Conservation (phyloP, 2,888 invertebrate species). For the Formica aserva region DNA sequence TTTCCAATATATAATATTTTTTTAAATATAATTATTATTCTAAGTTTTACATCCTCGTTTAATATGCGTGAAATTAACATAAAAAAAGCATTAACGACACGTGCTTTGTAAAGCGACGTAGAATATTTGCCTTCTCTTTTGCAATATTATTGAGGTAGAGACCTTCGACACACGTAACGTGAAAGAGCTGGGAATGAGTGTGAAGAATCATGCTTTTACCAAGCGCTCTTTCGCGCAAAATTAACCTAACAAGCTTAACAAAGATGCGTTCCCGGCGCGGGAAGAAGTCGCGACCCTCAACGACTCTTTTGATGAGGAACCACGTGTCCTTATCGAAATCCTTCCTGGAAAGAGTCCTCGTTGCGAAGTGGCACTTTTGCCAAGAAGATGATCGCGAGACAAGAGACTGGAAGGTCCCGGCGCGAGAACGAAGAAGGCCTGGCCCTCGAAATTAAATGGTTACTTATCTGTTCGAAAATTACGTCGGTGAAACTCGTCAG, state of each 20-base stretch:
- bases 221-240: slow-evolving; percentile 55
- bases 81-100: slow-evolving; percentile 6
- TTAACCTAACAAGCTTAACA: slow-evolving; percentile 63
- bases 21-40: slow-evolving; percentile 7
- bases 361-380: slow-evolving; percentile 67
- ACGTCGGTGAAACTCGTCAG: neutral
- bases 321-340: slow-evolving; percentile 77
- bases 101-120: neutral
- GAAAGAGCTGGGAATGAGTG: slow-evolving; percentile 33
- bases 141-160: slow-evolving; percentile 31
- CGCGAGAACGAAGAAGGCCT: slow-evolving; percentile 42
- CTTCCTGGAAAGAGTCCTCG: slow-evolving; percentile 78
- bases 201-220: slow-evolving; percentile 35
- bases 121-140: slow-evolving; percentile 26
- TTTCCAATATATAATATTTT: neutral
- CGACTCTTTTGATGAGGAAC: slow-evolving; percentile 68
- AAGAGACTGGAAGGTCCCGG: slow-evolving; percentile 63
- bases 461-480: slow-evolving; percentile 67
- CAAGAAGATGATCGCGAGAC: slow-evolving; percentile 71
- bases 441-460: slow-evolving; percentile 72
- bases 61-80: slow-evolving; percentile 1
- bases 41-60: neutral
- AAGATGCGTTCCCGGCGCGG: slow-evolving; percentile 47
- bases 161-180: slow-evolving; percentile 43
- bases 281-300: slow-evolving; percentile 67